Conservation (phyloP, 2,888 invertebrate species). For the Tridacna crocea region DNA sequence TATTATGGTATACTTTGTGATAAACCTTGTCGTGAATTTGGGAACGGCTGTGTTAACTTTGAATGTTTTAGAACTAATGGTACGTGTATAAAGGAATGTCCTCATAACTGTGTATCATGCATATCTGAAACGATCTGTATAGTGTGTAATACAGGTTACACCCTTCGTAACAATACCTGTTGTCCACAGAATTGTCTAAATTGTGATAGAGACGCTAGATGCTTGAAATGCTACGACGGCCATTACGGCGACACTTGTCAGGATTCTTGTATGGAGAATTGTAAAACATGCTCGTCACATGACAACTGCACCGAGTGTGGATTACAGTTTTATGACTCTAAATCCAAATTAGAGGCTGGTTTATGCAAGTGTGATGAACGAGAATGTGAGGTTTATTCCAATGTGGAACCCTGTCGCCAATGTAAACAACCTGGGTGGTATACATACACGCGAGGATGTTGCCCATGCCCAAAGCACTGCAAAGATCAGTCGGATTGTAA, state of each 20-base stretch:
- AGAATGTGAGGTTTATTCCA: background rate
- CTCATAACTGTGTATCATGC: background rate
- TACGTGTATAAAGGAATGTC: no score
- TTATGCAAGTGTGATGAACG: background rate
- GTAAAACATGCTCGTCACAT: background rate
- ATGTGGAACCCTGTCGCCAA: background rate
- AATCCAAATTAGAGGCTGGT: background rate
- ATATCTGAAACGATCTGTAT: background rate
- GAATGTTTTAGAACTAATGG: no score
- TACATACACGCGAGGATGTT: background rate
- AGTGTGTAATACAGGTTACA: background rate
- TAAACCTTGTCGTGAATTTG: background rate
- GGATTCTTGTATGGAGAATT: background rate
- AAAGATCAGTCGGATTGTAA: background rate
- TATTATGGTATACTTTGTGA: background rate
- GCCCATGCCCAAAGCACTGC: background rate
- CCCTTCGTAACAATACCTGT: background rate
- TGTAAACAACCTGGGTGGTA: background rate
- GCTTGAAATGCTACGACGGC: background rate
- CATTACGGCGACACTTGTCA: background rate
- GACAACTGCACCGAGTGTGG: background rate
- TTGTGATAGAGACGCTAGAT: background rate
- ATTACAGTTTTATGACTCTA: background rate
- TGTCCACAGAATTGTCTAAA: background rate
- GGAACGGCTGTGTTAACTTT: no score